Evolutionary conservation across 2,797 vertebrate genomes (phyloP), one percentile per base, ranked within the genome.

Genomic region (Smutsia temminckii): DNA sequence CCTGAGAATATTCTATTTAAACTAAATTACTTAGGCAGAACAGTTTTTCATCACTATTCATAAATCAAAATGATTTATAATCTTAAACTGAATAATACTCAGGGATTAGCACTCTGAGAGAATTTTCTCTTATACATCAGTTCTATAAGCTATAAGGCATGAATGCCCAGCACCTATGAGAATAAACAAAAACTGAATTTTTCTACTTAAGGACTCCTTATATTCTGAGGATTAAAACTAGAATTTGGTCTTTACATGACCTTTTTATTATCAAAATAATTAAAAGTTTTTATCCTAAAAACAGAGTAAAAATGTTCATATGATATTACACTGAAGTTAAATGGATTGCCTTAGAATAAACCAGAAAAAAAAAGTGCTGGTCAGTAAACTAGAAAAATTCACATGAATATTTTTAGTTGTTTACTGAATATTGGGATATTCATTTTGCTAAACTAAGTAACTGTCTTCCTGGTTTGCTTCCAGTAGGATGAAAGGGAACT

Each of bases 281-380:
- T 89, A 91, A 91, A 93, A 25, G 8, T 20, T 93, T 75, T 79
- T 89, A 63, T 91, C 81, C 72, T 57, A 96, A 85, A 95, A 93
- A 93, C 92, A 53, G 17, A 74, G 85, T 61, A 68, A 95, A 93
- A 97, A 66, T 40, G 46, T 95, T 94, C 29, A 95, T 71, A 86
- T 49, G 57, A 57, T 59, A 83, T 27, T 81, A 29, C 32, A 89
- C 0, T 2, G 81, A 78, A 79, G 69, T 61, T 91, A 92, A 66
- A 91, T 94, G n/a, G 25, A 49, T 46, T 88, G 13, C 80, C 25
- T 91, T 80, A 78, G 71, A 83, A 96, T 78, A 93, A 93, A 71
- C 0, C 3, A 94, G 75, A 93, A 95, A 96, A 92, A 85, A 91
- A 91, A 57, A 71, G 5, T 64, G 13, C 9, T 10, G 29, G 23